Evolutionary conservation across 2,797 vertebrate species (phyloP).

Genomic region (Chanos chanos): DNA sequence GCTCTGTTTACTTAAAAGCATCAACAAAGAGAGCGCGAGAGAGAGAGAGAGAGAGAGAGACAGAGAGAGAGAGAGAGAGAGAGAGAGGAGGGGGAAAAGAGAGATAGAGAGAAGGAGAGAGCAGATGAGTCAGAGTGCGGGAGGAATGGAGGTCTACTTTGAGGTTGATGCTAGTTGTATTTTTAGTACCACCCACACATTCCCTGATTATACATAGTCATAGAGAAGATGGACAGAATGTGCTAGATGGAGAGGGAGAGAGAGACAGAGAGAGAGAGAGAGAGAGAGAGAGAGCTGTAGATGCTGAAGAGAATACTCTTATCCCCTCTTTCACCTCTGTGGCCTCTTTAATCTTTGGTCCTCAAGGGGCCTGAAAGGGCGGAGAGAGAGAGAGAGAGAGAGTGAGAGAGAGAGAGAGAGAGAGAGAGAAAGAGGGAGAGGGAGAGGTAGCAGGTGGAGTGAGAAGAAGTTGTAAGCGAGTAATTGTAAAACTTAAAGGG

Average conservation of each 20-base stretch:
- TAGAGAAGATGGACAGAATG: no score
- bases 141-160: conserved; percentile 43
- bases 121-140: conserved; percentile 46
- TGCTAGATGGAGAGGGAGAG: not conserved
- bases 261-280: conserved; percentile 10
- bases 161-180: conserved; percentile 51
- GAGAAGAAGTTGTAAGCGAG: conserved; percentile 29
- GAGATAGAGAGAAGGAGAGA: conserved; percentile 19
- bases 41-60: conserved; percentile 34
- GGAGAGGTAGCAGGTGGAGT: conserved; percentile 25
- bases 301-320: not conserved
- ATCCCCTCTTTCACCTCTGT: conserved; percentile 7
- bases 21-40: conserved; percentile 40
- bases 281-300: not conserved
- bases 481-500: conserved; percentile 23
- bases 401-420: not conserved
- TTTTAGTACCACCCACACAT: conserved; percentile 52
- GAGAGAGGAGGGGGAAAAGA: conserved; percentile 30
- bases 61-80: conserved; percentile 20
- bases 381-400: conserved; percentile 1
- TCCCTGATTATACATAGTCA: conserved; percentile 44
- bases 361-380: conserved; percentile 8
- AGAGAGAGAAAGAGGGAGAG: conserved; percentile 6
- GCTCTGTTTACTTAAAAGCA: conserved; percentile 9
- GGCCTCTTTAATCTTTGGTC: not conserved